Conservation (phyloP, 2,113 vertebrate species). For the Fulmarus glacialis region DNA sequence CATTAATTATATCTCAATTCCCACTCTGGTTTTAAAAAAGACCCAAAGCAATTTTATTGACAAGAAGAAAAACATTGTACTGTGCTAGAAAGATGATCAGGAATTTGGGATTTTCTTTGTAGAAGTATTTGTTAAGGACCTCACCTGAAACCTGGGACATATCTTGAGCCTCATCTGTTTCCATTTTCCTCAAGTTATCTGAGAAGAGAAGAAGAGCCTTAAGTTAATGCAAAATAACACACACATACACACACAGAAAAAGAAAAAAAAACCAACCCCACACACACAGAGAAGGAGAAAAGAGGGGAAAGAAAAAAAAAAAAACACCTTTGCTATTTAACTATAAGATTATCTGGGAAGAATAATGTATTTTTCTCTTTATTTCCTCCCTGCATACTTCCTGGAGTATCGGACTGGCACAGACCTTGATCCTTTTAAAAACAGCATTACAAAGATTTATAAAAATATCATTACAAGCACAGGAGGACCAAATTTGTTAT, state of each 20-base stretch:
- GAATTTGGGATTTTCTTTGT: constrained; percentile 31
- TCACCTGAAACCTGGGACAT: constrained; percentile 98
- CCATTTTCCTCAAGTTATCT: constrained; percentile 96
- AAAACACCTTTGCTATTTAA: constrained; percentile 52
- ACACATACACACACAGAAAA: neutral
- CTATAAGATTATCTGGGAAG: constrained; percentile 75
- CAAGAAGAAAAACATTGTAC: neutral
- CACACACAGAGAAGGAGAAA: neutral
- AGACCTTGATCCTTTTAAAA: constrained; percentile 89
- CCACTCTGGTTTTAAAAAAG: constrained; percentile 5
- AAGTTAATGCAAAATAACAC: constrained; percentile 77
- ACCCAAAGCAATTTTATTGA: constrained; percentile 31
- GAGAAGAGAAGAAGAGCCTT: constrained; percentile 72
- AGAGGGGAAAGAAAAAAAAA: neutral
- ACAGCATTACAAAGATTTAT: constrained; percentile 96
- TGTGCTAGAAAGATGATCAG: constrained; percentile 16
- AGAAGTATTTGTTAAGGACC: constrained; percentile 33
- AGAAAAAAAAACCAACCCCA: neutral
- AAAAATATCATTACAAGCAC: constrained; percentile 97
- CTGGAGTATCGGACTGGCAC: constrained; percentile 79
- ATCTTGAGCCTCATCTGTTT: constrained; percentile 94
- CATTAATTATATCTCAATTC: neutral
- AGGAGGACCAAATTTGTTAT: constrained; percentile 99
- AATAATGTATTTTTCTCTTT: constrained; percentile 78
- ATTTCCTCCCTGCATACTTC: constrained; percentile 77